A percentile compares a stretch with the other conserved stretches of the same genome.
These are phyloP conservation scores for Galendromus occidentalis DNA, from an alignment of 1,140 invertebrate species.

Conservation along the genomic window DNA sequence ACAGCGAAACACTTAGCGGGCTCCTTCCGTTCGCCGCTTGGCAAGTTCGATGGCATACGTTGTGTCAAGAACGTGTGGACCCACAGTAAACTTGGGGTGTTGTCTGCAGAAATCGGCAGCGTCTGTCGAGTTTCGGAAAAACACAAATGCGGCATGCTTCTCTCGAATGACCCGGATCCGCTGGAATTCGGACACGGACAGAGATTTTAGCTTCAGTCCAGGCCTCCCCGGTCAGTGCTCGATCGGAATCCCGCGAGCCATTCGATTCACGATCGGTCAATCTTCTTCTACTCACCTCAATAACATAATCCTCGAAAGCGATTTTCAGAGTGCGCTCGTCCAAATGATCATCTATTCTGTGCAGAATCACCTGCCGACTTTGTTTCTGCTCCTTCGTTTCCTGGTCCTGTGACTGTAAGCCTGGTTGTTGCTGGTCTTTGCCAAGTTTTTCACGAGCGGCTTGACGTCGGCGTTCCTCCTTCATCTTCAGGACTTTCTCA, in stretches of 20 bases:
- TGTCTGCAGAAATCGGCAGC: neutral
- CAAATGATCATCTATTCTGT: neutral
- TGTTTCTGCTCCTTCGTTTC: slow-evolving; percentile 1
- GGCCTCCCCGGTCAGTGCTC: too few species aligned
- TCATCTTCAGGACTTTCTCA: neutral
- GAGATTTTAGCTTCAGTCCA: neutral
- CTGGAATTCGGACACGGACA: neutral
- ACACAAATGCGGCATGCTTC: neutral
- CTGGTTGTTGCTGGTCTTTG: neutral
- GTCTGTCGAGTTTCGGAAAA: neutral
- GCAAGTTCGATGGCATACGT: slow-evolving; percentile 2
- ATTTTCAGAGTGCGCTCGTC: neutral
- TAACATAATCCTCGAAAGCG: neutral
- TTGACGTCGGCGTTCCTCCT: slow-evolving; percentile 2
- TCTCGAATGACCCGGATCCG: neutral
- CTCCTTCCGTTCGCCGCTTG: neutral
- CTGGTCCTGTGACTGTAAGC: neutral
- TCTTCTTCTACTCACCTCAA: neutral
- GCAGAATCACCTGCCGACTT: neutral
- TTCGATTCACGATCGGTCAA: too few species aligned
- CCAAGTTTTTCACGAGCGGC: neutral
- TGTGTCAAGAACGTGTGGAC: neutral
- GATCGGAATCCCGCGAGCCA: too few species aligned
- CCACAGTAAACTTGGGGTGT: neutral
- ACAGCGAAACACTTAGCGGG: too few species aligned